phyloP scores from a whole-genome alignment of 2,797 vertebrate genomes.

The Xyrichtys novacula region DNA sequence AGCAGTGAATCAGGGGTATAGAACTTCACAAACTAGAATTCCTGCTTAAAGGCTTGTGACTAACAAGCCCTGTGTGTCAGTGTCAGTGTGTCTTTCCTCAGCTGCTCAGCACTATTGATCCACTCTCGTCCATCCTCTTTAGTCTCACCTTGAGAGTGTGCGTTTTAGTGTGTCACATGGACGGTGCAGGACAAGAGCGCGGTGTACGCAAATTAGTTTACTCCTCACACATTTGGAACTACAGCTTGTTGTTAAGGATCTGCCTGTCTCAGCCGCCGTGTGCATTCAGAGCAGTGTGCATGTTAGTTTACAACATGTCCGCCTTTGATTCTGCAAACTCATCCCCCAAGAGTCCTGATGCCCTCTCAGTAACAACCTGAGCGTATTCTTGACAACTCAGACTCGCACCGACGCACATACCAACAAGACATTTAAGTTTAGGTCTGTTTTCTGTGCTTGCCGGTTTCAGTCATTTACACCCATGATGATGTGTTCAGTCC shows the following conservation, averaged over 20 bases:
- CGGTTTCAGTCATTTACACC: neutral
- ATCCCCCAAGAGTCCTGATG: conserved; percentile 63
- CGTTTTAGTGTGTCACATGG: conserved; percentile 4
- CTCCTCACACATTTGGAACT: neutral
- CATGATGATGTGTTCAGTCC: neutral
- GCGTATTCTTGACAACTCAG: conserved; percentile 53
- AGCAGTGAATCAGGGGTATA: neutral
- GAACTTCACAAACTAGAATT: neutral
- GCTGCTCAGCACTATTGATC: conserved; percentile 52
- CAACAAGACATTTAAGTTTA: neutral
- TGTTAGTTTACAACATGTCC: neutral
- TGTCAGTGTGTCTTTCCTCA: conserved; percentile 35
- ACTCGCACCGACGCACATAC: conserved; percentile 18
- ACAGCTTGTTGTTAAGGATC: neutral
- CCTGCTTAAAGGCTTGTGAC: neutral
- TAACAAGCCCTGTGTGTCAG: conserved; percentile 24
- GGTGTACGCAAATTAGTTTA: neutral
- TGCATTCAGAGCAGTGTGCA: neutral
- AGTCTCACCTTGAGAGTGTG: conserved; percentile 51
- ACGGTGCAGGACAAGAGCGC: neutral
- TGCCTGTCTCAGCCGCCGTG: neutral
- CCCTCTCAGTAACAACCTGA: conserved; percentile 62
- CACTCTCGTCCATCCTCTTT: conserved; percentile 37
- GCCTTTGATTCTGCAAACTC: conserved; percentile 64
- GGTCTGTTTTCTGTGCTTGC: neutral